A percentile compares a stretch with the other conserved stretches of the same genome.
These are phyloP conservation scores for Pongo abelii DNA, from an alignment of 2,113 vertebrate genomes.

Conservation along the genomic window DNA sequence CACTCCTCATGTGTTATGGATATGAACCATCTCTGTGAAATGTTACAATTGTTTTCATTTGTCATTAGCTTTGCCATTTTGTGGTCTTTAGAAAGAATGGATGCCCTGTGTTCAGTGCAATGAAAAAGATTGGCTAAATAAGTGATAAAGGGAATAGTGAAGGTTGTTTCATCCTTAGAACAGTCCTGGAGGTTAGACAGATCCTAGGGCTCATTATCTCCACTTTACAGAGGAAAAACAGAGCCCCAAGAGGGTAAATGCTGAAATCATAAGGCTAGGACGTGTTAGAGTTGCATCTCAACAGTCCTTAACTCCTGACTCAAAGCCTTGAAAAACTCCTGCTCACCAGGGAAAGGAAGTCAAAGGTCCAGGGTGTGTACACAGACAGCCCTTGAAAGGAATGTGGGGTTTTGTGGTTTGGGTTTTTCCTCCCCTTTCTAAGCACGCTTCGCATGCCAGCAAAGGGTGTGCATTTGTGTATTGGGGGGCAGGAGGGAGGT, in stretches of 20 bases:
- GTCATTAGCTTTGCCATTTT: not conserved
- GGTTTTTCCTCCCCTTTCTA: conserved; percentile 53
- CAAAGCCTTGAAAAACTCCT: not conserved
- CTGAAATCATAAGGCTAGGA: not conserved
- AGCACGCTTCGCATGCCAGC: conserved; percentile 72
- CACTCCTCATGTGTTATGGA: not conserved
- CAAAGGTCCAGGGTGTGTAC: conserved; percentile 72
- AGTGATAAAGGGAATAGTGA: not conserved
- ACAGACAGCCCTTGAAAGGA: conserved; percentile 69
- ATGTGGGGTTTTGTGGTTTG: conserved; percentile 71
- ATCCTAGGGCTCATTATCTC: not conserved
- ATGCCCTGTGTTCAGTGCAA: not conserved
- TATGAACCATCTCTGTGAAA: not conserved
- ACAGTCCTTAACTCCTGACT: not conserved
- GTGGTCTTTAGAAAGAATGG: not conserved
- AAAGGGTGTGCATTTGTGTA: conserved; percentile 59
- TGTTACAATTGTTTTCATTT: not conserved
- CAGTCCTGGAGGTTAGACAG: not conserved
- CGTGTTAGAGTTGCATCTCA: not conserved
- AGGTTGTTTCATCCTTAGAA: not conserved
- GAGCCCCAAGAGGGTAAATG: not conserved
- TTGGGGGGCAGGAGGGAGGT: not conserved
- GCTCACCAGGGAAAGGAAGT: conserved; percentile 43
- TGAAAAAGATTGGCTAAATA: not conserved
- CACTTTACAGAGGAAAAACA: not conserved